Evolutionary conservation across 1,140 invertebrate genomes (phyloP), one percentile per base, ranked within the genome.

Genomic region (Anoplolepis gracilipes): DNA sequence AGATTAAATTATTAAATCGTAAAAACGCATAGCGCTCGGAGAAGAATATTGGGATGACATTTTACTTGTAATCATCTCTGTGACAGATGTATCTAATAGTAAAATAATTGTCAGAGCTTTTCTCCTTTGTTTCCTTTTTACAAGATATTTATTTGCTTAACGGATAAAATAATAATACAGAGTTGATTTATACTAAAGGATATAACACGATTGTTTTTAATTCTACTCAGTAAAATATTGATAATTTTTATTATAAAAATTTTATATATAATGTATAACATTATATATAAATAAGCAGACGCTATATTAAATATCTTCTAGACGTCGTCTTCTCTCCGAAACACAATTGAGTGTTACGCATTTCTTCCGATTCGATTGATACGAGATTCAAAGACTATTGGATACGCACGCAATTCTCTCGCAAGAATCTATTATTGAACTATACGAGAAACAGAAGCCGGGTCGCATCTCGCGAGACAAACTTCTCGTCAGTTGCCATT

Each of bases 361-460:
- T 39, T 22, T 39, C 57, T 57, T 8, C n/a, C 3, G n/a, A 73
- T 57, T 39, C 25, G 39, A 73, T 57, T 57, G 25, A 69, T 19
- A 49, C 1, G 13, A 36, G 70, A 25, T 59, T 73, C 53, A 57
- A 57, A 57, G 70, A 5, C 25, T n/a, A 70, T 53, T 22, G 19
- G 8, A 22, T 10, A 70, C 8, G 13, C 3, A n/a, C n/a, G 36
- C 30, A 22, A 57, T 73, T 2, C 33, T 59, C 13, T 36, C n/a
- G 25, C 53, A 3, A 10, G n/a, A 73, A 16, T 73, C 30, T 13
- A 19, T 49, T 49, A 49, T 16, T n/a, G 53, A 10, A 59, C 22
- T 16, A n/a, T n/a, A 13, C 22, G 30, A 59, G 70, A 73, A 73
- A 69, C 28, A 46, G 67, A 49, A 73, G 13, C 55, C 25, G 49